Conservation (phyloP, 2,113 vertebrate genomes). For the Halcyon senegalensis region DNA sequence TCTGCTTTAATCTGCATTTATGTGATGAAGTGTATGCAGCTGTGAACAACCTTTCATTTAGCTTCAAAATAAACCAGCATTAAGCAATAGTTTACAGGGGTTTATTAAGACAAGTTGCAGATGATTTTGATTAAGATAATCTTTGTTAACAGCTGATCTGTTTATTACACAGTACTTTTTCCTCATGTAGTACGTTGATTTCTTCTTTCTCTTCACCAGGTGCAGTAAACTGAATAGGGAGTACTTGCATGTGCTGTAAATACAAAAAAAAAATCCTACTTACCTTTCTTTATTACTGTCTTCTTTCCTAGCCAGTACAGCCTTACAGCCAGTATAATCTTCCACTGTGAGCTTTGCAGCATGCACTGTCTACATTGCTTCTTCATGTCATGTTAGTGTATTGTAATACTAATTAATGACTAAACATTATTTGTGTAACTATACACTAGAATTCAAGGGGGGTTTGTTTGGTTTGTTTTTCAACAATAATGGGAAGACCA, state of each 20-base stretch:
- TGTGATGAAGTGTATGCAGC: background rate
- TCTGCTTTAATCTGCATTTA: conserved; percentile 38
- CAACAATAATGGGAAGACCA: background rate
- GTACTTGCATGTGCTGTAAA: background rate
- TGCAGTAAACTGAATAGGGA: background rate
- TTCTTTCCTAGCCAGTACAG: background rate
- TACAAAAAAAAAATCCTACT: background rate
- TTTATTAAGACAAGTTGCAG: conserved; percentile 1
- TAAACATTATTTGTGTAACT: background rate
- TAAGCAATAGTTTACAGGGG: background rate
- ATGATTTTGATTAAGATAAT: background rate
- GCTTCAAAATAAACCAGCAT: background rate
- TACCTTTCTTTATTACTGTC: background rate
- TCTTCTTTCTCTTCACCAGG: background rate
- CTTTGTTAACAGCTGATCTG: background rate
- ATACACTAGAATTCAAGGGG: background rate
- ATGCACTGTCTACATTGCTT: background rate
- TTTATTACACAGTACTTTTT: background rate
- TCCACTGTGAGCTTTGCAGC: background rate
- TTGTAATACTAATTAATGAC: background rate
- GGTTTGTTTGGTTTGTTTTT: background rate
- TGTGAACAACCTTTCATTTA: background rate
- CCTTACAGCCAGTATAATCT: background rate
- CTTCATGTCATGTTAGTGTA: background rate
- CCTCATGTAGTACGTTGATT: background rate